Conservation (phyloP, 1,140 invertebrate species). For the Drosophila ironensis region DNA sequence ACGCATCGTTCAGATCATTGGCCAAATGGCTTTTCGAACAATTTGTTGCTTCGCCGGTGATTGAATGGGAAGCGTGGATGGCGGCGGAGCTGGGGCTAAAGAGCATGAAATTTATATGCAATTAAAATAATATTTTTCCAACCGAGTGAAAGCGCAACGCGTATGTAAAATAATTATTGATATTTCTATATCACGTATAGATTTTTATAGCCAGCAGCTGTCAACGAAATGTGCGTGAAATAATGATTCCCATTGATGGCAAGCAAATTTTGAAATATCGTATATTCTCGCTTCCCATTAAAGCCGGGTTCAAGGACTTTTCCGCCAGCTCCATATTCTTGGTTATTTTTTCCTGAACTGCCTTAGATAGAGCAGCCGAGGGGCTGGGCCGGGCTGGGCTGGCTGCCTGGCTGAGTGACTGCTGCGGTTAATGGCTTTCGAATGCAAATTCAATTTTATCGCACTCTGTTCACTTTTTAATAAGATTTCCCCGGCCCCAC, state of each 20-base stretch:
- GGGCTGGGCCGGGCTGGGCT: too few species aligned
- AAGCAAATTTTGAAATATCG: constrained; percentile 30
- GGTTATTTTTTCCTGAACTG: constrained; percentile 42
- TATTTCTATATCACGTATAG: constrained; percentile 47
- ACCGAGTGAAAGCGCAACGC: constrained; percentile 26
- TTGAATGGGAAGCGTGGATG: constrained; percentile 4
- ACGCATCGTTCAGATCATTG: constrained; percentile 63
- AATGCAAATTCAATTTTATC: constrained; percentile 82
- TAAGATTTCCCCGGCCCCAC: constrained; percentile 68
- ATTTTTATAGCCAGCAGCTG: constrained; percentile 62
- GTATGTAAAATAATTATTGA: constrained; percentile 38
- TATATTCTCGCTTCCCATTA: constrained; percentile 30
- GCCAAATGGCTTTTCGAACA: constrained; percentile 61
- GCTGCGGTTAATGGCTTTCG: constrained; percentile 82
- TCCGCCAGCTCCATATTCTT: constrained; percentile 15
- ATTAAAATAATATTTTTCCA: constrained; percentile 76
- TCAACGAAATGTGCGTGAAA: constrained; percentile 56
- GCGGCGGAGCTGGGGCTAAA: constrained; percentile 19
- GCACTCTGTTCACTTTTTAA: constrained; percentile 82
- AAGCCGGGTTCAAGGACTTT: constrained; percentile 38
- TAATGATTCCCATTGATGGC: constrained; percentile 46
- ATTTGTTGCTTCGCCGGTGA: constrained; percentile 54
- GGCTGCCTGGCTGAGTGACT: constrained; percentile 58
- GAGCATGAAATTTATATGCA: constrained; percentile 72
- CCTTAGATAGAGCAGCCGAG: constrained; percentile 22